Evolutionary conservation across 2,113 vertebrate species (phyloP), one percentile per base, ranked within the genome.

Genomic region (Furnarius figulus): DNA sequence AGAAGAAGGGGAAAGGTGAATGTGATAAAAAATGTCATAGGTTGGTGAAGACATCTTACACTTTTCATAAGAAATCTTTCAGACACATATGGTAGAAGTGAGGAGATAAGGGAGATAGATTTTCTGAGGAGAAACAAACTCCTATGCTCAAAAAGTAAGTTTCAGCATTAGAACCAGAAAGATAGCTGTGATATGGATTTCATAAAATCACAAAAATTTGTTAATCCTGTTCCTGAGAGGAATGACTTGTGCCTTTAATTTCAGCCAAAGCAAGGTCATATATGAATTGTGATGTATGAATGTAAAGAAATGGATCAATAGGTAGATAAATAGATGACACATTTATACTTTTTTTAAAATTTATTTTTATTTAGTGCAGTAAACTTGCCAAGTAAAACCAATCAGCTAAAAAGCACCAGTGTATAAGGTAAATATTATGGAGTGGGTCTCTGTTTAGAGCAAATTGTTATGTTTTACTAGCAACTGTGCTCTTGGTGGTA

Each of bases 1-100:
- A 76, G 77, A 96, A 95, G 70, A 80, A 67, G 24, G 58, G 53
- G 25, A 91, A 95, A 95, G 42, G 58, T 95, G 61, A 81, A 53
- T 39, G 12, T 20, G 24, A 68, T 61, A 11, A 74, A 52, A 72
- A 49, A 33, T 35, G 42, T 75, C 47, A 46, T 8, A 68, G 19
- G 7, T 37, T 72, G 20, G 28, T 42, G 22, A 50, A 68, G 35
- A 2, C 1, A 4, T 9, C 14, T 74, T 53, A 62, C 20, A 37
- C 3, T 58, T 81, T 66, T 75, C 58, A 1, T 35, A 58, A 66
- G 37, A 68, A 53, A 44, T 63, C 39, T 62, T 74, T 63, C 39
- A 61, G 10, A 33, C 4, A 47, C 5, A 3, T 33, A 18, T 9
- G 3, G 25, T 59, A 63, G 39, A 92, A 72, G 3, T 30, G 12